A percentile compares a stretch with the other conserved stretches of the same genome.
phyloP scores from a whole-genome alignment of 2,888 invertebrate species.

The Coenonympha arcania region DNA sequence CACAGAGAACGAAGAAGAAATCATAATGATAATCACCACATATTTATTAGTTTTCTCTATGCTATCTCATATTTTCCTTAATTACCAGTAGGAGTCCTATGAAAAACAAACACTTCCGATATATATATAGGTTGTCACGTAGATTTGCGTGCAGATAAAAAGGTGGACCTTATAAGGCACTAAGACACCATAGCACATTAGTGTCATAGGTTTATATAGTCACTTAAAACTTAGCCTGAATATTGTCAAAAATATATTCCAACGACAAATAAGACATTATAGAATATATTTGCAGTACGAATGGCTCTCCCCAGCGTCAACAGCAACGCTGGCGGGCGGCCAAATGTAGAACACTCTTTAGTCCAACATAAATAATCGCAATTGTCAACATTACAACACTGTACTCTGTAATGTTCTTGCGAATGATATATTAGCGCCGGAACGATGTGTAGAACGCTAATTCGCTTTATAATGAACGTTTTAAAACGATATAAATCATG shows the following conservation, averaged over 20 bases:
- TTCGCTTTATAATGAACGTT: conserved; percentile 1
- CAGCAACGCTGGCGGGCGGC: conserved; percentile 24
- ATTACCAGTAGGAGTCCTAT: too few relatives aligned
- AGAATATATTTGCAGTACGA: conserved; percentile 15
- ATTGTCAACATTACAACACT: conserved; percentile 25
- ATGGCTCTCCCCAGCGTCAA: conserved; percentile 19
- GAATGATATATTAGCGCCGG: conserved; percentile 16
- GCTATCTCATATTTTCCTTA: too few relatives aligned
- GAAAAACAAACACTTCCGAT: too few relatives aligned
- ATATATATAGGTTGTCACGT: too few relatives aligned
- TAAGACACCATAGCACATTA: too few relatives aligned
- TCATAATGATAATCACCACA: too few relatives aligned
- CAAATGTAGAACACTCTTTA: conserved; percentile 27
- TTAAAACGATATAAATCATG: background rate
- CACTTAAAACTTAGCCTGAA: background rate
- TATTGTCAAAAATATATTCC: background rate
- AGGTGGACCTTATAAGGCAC: too few relatives aligned
- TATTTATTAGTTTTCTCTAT: too few relatives aligned
- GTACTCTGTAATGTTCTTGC: conserved; percentile 18
- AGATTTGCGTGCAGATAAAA: too few relatives aligned
- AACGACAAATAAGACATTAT: conserved; percentile 10
- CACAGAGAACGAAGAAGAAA: too few relatives aligned
- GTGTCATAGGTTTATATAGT: too few relatives aligned
- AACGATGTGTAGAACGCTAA: conserved; percentile 1
- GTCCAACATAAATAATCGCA: conserved; percentile 23